Percentiles rank a stretch among this genome's conserved stretches.
These are phyloP conservation scores for Ariopsis seemanni DNA, from an alignment of 2,113 vertebrate genomes.

Conservation along the genomic window DNA sequence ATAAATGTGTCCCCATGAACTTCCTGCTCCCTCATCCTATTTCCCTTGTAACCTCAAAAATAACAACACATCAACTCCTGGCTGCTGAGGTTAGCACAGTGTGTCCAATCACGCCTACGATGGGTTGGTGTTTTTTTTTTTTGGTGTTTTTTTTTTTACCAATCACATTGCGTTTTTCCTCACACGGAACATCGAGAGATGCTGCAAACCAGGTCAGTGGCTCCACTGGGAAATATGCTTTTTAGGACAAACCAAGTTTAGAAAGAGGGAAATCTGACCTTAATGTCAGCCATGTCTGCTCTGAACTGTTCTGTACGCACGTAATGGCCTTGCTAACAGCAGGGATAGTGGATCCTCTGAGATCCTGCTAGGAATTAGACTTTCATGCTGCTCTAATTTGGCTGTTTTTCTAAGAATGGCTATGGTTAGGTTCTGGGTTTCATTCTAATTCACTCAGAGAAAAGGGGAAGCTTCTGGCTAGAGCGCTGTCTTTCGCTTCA, in stretches of 20 bases:
- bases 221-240: constrained; percentile 19
- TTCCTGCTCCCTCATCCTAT: constrained; percentile 8
- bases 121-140: neutral
- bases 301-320: neutral
- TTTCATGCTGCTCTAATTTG: constrained; percentile 8
- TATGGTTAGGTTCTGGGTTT: constrained; percentile 13
- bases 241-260: constrained; percentile 16
- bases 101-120: neutral
- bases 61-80: constrained; percentile 18
- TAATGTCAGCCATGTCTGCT: constrained; percentile 21
- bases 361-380: constrained; percentile 12
- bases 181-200: constrained; percentile 7
- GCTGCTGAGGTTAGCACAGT: constrained; percentile 1
- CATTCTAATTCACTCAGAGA: constrained; percentile 5
- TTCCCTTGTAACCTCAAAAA: constrained; percentile 22
- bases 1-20: constrained; percentile 27
- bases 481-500: constrained; percentile 38
- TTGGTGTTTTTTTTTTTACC: neutral
- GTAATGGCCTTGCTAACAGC: constrained; percentile 15
- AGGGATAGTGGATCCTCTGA: constrained; percentile 6
- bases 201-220: constrained; percentile 25
- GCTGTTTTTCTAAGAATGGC: constrained; percentile 17
- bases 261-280: constrained; percentile 34
- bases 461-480: constrained; percentile 9
- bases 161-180: neutral